Evolutionary conservation across 2,113 vertebrate genomes (phyloP).

Genomic region (Campylomormyrus tamandua): DNA sequence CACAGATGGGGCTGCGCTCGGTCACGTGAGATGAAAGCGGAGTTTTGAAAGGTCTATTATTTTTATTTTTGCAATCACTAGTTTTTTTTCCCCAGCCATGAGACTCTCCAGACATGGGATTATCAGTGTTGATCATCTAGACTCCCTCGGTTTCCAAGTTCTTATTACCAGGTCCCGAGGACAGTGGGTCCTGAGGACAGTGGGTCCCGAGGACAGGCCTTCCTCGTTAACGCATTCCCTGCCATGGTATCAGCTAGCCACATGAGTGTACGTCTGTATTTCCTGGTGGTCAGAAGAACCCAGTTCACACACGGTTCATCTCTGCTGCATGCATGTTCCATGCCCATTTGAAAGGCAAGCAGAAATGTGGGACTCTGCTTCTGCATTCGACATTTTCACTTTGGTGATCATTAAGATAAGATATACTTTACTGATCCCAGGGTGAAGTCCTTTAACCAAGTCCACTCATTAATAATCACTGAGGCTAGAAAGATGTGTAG

Average conservation of each 20-base stretch:
- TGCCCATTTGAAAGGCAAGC: not conserved
- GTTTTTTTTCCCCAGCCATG: not conserved
- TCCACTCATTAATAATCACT: not conserved
- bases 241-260: not conserved
- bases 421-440: not conserved
- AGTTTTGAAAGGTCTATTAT: not conserved
- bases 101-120: not conserved
- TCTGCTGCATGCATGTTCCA: not conserved
- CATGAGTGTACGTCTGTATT: not conserved
- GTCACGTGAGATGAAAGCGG: not conserved
- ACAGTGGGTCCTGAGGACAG: no score
- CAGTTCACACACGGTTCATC: not conserved
- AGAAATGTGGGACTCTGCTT: not conserved
- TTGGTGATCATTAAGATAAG: not conserved
- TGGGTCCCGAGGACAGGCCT: not conserved
- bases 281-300: not conserved
- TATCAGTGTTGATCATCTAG: not conserved
- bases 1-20: not conserved
- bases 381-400: not conserved
- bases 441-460: not conserved
- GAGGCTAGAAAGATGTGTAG: not conserved
- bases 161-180: not conserved
- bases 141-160: not conserved
- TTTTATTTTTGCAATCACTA: not conserved
- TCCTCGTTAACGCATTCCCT: not conserved